Evolutionary conservation across 2,888 invertebrate species (phyloP), one percentile per base, ranked within the genome.

Genomic region (Cacoxenus indagator): DNA sequence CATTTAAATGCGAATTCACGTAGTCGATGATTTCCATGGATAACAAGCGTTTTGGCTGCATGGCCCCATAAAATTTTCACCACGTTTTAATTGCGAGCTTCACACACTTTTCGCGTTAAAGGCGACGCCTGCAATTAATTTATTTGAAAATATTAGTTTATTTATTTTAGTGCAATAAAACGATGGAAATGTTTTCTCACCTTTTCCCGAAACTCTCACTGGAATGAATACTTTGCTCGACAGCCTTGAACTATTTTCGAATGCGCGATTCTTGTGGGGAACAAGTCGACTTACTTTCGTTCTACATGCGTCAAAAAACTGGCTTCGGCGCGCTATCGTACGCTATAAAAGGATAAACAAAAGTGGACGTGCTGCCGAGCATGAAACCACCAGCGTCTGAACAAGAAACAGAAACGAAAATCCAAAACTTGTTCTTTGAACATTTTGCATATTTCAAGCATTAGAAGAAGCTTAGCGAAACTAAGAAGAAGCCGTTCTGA

Each of bases 81-180:
- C 81, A 82, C 80, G 82, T 77, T 80, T 66, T 37, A 55, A 55
- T 37, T 65, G 55, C 64, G 76, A 9, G 31, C n/a, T 31, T 59
- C 8, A 37, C 14, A 0, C 37, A 14, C 5, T 37, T 11, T 22
- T 59, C 31, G 19, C 29, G 19, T 11, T 26, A 31, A 19, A 17
- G 73, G 74, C 77, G 72, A 80, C 77, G 78, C 78, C 80, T 75
- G 73, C 76, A 75, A 70, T 37, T 37, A 37, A 11, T 37, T 37
- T 37, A 14, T 37, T 37, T 37, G 37, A 37, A 11, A 37, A 37
- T 37, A 17, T 24, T 9, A 54, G 11, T 4, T 51, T 22, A 54
- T 24, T 24, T 24, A 54, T 24, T 54, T 54, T 19, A 11, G 26
- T 14, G 54, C 54, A 22, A 48, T 8, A n/a, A 57, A 57, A 37